Base-by-base conservation (phyloP, 1,140 invertebrate species). In the Leptinotarsa undecemlineata region DNA sequence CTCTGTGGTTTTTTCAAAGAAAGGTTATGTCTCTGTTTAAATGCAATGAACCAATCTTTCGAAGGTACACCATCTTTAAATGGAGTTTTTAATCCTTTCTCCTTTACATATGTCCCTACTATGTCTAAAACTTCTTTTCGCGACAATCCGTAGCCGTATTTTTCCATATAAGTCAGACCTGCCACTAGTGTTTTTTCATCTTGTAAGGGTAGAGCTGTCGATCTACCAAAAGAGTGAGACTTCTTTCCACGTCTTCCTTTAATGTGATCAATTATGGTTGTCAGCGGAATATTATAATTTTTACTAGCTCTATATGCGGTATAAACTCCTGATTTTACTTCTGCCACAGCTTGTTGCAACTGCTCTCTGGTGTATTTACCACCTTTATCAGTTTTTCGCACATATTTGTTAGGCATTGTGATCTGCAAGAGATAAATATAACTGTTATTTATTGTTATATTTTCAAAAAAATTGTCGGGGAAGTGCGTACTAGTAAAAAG, bases 41-140 rank as follows among this genome's bases (percentile, higher is more conserved):
- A 86, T 14, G 51, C 63, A 19, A 74, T 23, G 63, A 85, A 85
- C 85, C 83, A 86, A 51, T 83, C 83, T 48, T 81, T 61, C 13
- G 84, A 84, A 19, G 85, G 85, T 68, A 76, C 79, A 8, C 78
- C 81, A 78, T 84, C 74, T 77, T 82, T 84, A 77, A 85, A 86
- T 13, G 76, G 74, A 11, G 81, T 82, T 66, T 76, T 67, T 47
- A 84, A 77, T 15, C 81, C 79, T 73, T 83, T 84, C 20, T 73
- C 47, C 26, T 72, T 77, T 4, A 84, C 74, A 77, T 80, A 85
- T 14, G 82, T 67, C 19, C 51, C 68, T 23, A 82, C 76, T 20
- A 84, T 14, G 4, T 84, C 76, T 42, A 82, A 63, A 2, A 84
- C 74, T 79, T 84, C 82, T 17, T 75, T 66, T 74, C 79, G 77